These are phyloP conservation scores for Labeo calbasu DNA, from an alignment of 2,797 vertebrate genomes.

Conservation along the genomic window DNA sequence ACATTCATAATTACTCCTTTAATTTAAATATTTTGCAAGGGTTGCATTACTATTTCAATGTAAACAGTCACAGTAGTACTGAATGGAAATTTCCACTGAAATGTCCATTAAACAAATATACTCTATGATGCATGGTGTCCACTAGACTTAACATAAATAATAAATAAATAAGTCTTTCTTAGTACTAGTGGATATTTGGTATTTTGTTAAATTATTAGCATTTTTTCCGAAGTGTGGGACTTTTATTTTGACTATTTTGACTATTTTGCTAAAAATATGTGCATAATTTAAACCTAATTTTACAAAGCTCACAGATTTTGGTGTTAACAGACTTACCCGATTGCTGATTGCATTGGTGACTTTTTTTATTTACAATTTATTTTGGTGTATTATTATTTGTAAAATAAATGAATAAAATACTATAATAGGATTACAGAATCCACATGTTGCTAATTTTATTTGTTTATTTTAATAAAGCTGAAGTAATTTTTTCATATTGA, in stretches of 20 bases:
- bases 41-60: background rate
- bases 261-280: background rate
- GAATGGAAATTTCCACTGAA: background rate
- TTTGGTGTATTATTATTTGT: background rate
- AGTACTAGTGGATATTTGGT: background rate
- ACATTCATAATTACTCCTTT: background rate
- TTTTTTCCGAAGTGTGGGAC: background rate
- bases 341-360: background rate
- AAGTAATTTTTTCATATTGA: too few relatives aligned
- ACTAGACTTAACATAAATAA: background rate
- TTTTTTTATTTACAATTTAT: too few relatives aligned
- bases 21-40: background rate
- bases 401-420: background rate
- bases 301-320: too few relatives aligned
- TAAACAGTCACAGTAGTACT: background rate
- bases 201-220: background rate
- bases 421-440: background rate
- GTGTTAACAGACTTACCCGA: background rate
- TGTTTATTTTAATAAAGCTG: too few relatives aligned
- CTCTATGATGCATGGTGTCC: background rate
- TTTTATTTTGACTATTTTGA: background rate
- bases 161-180: background rate
- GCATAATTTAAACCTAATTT: too few relatives aligned
- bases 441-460: background rate
- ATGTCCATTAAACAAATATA: background rate